These are phyloP conservation scores for Peucedramus taeniatus DNA, from an alignment of 2,113 vertebrate species.

Conservation along the genomic window DNA sequence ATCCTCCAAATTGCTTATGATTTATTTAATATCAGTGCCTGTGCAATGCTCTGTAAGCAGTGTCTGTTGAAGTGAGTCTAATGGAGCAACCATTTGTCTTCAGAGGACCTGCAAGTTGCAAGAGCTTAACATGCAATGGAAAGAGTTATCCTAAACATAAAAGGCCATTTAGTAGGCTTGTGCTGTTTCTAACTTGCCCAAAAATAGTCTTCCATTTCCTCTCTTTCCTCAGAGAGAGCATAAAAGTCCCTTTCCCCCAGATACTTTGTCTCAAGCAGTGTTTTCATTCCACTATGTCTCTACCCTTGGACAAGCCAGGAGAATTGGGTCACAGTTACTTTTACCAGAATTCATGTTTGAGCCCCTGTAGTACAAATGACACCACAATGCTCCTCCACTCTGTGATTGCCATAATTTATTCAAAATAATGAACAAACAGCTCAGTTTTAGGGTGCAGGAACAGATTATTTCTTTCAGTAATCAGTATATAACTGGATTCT, in stretches of 20 bases:
- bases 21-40: not conserved
- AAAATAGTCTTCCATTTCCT: rapidly evolving
- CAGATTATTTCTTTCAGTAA: not conserved
- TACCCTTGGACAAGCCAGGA: not conserved
- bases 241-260: not conserved
- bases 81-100: not conserved
- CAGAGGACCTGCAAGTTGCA: not conserved
- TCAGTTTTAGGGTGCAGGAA: not conserved
- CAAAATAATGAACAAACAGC: not conserved
- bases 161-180: not conserved
- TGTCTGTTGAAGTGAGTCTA: not conserved
- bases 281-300: not conserved
- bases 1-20: not conserved
- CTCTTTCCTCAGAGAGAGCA: not conserved
- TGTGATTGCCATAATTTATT: not conserved
- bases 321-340: not conserved
- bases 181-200: not conserved
- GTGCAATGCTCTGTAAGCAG: not conserved
- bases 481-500: not conserved
- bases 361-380: not conserved
- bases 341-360: not conserved
- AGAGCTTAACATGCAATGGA: not conserved
- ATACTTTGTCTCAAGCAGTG: not conserved
- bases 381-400: not conserved
- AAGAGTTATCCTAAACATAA: not conserved